Percentiles rank a stretch among this genome's conserved stretches.
Evolutionary conservation across 1,140 invertebrate species (phyloP).

Genomic region (Pantala flavescens): DNA sequence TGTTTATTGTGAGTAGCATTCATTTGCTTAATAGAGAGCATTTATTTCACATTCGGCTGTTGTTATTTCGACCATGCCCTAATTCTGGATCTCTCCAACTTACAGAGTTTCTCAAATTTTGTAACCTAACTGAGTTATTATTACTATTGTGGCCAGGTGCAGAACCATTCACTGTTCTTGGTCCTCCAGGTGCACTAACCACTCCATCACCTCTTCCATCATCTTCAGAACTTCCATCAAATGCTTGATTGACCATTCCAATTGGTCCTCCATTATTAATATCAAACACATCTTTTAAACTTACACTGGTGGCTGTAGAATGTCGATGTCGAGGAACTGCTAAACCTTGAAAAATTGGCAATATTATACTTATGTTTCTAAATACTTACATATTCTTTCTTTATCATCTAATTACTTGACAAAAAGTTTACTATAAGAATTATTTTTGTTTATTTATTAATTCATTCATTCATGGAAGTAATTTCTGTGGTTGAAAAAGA

Average conservation of each 20-base stretch:
- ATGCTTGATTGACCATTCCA: slow-evolving; percentile 39
- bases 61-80: slow-evolving; percentile 4
- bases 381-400: not conserved
- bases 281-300: slow-evolving; percentile 44
- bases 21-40: not conserved
- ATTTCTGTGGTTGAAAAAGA: no score
- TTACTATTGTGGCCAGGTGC: slow-evolving; percentile 45
- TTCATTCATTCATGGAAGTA: no score
- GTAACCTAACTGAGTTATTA: slow-evolving; percentile 42
- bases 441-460: no score
- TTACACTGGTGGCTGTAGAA: slow-evolving; percentile 42
- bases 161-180: slow-evolving; percentile 46
- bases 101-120: slow-evolving; percentile 19
- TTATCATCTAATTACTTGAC: not conserved
- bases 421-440: not conserved
- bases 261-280: slow-evolving; percentile 28
- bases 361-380: not conserved
- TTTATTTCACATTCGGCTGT: slow-evolving; percentile 11
- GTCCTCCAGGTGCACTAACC: slow-evolving; percentile 44
- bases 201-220: slow-evolving; percentile 49
- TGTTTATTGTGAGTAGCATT: no score
- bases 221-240: slow-evolving; percentile 43
- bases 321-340: slow-evolving; percentile 31
- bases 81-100: slow-evolving; percentile 19
- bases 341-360: not conserved